phyloP scores from a whole-genome alignment of 2,113 vertebrate genomes.

The Alces alces region DNA sequence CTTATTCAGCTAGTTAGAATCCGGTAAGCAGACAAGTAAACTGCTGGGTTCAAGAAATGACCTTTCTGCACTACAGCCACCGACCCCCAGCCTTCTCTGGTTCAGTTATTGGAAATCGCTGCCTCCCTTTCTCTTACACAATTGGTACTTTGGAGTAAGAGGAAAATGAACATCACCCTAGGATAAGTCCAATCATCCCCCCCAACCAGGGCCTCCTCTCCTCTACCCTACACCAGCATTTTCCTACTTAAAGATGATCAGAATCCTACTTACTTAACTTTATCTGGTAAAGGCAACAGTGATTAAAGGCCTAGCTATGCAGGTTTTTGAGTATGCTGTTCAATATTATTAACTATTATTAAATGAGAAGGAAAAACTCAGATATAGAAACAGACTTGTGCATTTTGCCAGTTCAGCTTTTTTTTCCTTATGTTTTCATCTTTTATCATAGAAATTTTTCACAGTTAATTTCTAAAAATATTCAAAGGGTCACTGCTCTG shows the following conservation, averaged over 20 bases:
- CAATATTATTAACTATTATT: not conserved
- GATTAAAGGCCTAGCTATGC: not conserved
- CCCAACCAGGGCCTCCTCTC: not conserved
- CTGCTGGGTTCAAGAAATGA: too few species aligned
- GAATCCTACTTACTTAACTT: not conserved
- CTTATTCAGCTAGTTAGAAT: not conserved
- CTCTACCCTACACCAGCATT: not conserved
- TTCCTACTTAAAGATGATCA: not conserved
- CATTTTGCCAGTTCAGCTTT: not conserved
- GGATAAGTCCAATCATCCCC: not conserved
- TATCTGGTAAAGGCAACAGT: not conserved
- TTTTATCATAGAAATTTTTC: not conserved
- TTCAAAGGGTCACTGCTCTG: not conserved
- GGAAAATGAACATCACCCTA: not conserved
- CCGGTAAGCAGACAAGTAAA: not conserved
- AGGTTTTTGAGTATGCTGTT: not conserved
- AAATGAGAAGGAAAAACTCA: not conserved
- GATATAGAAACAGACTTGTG: not conserved
- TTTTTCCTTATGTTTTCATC: not conserved
- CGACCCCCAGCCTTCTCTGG: not conserved
- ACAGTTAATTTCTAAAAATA: slow-evolving; percentile 1
- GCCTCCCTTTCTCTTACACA: not conserved
- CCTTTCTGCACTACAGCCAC: not conserved
- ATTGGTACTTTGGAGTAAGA: not conserved
- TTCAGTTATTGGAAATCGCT: not conserved